These are phyloP conservation scores for Dryobota labecula DNA, from an alignment of 2,888 invertebrate species.

Conservation along the genomic window DNA sequence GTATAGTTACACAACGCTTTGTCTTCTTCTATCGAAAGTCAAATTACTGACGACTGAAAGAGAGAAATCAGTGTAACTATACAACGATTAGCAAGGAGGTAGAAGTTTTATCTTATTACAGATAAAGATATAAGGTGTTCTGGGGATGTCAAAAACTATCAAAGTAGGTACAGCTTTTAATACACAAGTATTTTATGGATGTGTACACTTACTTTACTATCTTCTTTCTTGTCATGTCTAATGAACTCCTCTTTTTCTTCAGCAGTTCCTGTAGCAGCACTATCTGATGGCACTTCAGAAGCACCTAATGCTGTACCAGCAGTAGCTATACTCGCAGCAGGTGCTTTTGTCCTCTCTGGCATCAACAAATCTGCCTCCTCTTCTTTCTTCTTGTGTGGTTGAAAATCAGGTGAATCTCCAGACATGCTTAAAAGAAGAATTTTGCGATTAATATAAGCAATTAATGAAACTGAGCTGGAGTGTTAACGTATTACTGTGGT, in stretches of 20 bases:
- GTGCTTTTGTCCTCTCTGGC: constrained; percentile 72
- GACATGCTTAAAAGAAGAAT: constrained; percentile 81
- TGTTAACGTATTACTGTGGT: constrained; percentile 32
- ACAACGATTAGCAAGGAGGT: too few relatives aligned
- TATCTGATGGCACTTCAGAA: constrained; percentile 69
- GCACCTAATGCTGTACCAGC: constrained; percentile 64
- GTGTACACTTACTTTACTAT: constrained; percentile 75
- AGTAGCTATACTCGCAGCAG: constrained; percentile 67
- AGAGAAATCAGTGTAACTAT: too few relatives aligned
- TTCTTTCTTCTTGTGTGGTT: constrained; percentile 81
- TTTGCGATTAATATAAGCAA: constrained; percentile 54
- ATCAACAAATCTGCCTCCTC: constrained; percentile 78
- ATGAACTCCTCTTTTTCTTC: constrained; percentile 79
- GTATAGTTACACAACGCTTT: too few relatives aligned
- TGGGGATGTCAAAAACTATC: neutral
- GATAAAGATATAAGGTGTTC: neutral
- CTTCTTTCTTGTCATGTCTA: constrained; percentile 72
- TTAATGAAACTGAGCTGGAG: constrained; percentile 34
- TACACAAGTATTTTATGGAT: neutral
- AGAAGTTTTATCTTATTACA: too few relatives aligned
- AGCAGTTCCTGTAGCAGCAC: constrained; percentile 60
- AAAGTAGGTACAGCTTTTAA: neutral
- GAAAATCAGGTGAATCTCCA: constrained; percentile 81
- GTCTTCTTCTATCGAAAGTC: too few relatives aligned
- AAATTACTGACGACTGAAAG: too few relatives aligned